Base-by-base conservation (phyloP, 2,888 invertebrate species). In the Chromoteleia sp. region DNA sequence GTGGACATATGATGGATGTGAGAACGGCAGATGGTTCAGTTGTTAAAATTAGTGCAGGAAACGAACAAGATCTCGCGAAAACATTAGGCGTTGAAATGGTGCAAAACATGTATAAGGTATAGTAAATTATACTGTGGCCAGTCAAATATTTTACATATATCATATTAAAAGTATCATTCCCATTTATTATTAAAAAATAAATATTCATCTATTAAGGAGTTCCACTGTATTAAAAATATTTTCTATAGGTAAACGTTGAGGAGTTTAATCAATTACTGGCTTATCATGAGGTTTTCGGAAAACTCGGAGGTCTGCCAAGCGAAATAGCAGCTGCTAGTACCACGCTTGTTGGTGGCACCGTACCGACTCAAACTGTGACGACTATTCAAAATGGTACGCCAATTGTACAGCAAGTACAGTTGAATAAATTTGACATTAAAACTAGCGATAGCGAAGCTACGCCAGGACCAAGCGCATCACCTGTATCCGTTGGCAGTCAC, bases 201-300 rank as follows among this genome's bases (percentile, higher is more conserved):
- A 33, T 10, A 33, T 33, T 33, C 10, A 33, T 33, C 7, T 33
- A 33, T 33, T 8, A 1, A 33, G 1, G 10, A 2, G 7, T 33
- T 1, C 33, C 1, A 33, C 1, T 33, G 10, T 33, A 33, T 33
- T 2, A 25, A 25, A 25, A 4, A 5, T 4, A 4, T 25, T 25
- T 33, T 33, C 17, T 33, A 15, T 56, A 92, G 89, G 92, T 93
- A 21, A 95, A 96, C 89, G 96, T 97, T 5, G 97, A 97, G 90
- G 97, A 97, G 10, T 94, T 97, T 67, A 97, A 96, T 84, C 97
- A 97, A 88, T 92, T 97, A 84, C 92, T 97, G 83, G 96, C 96
- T 41, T 97, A 97, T 92, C 97, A 97, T 89, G 97, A 97, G 92
- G 97, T 97, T 48, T 97, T 95, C 89, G 95, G 95, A 25, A 95